Percentiles rank a stretch among this genome's conserved stretches.
phyloP scores from a whole-genome alignment of 2,888 invertebrate genomes.

The Drosophila melanosoma region DNA sequence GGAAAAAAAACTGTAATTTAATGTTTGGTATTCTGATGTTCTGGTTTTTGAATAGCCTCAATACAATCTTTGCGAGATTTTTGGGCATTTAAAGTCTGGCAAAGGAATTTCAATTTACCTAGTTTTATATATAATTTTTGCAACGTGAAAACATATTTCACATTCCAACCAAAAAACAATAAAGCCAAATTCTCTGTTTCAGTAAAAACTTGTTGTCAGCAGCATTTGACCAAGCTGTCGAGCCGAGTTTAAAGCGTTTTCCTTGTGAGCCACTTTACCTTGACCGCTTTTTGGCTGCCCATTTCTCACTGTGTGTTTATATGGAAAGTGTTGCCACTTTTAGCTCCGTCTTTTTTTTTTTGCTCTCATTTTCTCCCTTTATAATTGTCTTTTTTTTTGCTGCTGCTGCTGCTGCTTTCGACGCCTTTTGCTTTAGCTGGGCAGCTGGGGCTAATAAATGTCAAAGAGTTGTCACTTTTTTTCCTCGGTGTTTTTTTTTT shows the following conservation, averaged over 20 bases:
- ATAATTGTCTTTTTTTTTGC: slow-evolving; percentile 56
- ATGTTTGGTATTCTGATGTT: accelerated
- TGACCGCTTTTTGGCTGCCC: not conserved
- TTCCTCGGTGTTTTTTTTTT: not conserved
- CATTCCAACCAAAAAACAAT: not conserved
- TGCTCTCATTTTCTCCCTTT: slow-evolving; percentile 22
- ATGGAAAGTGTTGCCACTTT: slow-evolving; percentile 32
- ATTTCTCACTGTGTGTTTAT: slow-evolving; percentile 19
- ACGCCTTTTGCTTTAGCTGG: slow-evolving; percentile 48
- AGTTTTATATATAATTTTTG: not conserved
- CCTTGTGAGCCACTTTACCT: slow-evolving; percentile 10
- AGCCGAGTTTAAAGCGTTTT: slow-evolving; percentile 15
- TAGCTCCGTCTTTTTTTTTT: not conserved
- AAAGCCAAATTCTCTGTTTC: not conserved
- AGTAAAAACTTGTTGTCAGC: not conserved
- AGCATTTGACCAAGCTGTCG: slow-evolving; percentile 24
- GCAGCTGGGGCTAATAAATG: slow-evolving; percentile 74
- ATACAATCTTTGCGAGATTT: not conserved
- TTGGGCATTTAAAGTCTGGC: not conserved
- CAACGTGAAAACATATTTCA: not conserved
- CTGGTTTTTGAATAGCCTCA: not conserved
- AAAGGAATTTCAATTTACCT: too few relatives aligned
- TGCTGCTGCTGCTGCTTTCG: slow-evolving; percentile 11
- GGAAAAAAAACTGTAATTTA: not conserved
- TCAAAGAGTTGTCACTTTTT: slow-evolving; percentile 64